A percentile compares a stretch with the other conserved stretches of the same genome.
Conservation (phyloP, 2,888 invertebrate species). For the Kuschelorhynchus macadamiae region DNA sequence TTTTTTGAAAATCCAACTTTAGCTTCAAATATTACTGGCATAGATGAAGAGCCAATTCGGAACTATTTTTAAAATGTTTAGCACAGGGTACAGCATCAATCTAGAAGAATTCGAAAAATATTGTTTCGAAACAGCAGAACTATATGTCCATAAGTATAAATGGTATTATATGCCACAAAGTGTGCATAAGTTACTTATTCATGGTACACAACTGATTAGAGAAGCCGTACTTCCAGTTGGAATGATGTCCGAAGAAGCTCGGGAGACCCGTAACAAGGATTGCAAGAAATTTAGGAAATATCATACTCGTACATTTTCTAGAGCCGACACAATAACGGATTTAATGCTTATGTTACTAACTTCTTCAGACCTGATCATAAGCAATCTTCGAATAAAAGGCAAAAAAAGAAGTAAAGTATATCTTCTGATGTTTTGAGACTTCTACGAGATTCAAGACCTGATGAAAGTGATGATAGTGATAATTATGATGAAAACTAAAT, state of each 20-base stretch:
- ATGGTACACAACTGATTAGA: slow-evolving; percentile 49
- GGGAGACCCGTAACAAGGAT: slow-evolving; percentile 51
- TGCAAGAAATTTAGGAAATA: slow-evolving; percentile 28
- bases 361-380: slow-evolving; percentile 39
- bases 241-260: slow-evolving; percentile 47
- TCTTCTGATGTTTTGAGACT: slow-evolving; percentile 12
- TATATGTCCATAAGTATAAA: slow-evolving; percentile 41
- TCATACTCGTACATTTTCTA: slow-evolving; percentile 34
- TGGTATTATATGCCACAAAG: slow-evolving; percentile 52
- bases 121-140: slow-evolving; percentile 29
- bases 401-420: slow-evolving; percentile 15
- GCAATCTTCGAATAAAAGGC: neutral
- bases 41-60: neutral
- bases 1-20: slow-evolving; percentile 10
- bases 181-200: slow-evolving; percentile 50
- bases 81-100: slow-evolving; percentile 31
- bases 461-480: slow-evolving; percentile 4
- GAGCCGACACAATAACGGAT: slow-evolving; percentile 42
- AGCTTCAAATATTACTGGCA: neutral
- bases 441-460: slow-evolving; percentile 5
- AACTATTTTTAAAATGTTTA: slow-evolving; percentile 18
- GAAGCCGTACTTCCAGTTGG: slow-evolving; percentile 38
- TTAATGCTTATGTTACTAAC: slow-evolving; percentile 30
- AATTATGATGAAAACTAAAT: slow-evolving; percentile 7
- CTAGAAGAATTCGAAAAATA: slow-evolving; percentile 31